A percentile compares a stretch with the other conserved stretches of the same genome.
These are phyloP conservation scores for Drosophila nasuta DNA, from an alignment of 1,140 invertebrate genomes.

Conservation along the genomic window DNA sequence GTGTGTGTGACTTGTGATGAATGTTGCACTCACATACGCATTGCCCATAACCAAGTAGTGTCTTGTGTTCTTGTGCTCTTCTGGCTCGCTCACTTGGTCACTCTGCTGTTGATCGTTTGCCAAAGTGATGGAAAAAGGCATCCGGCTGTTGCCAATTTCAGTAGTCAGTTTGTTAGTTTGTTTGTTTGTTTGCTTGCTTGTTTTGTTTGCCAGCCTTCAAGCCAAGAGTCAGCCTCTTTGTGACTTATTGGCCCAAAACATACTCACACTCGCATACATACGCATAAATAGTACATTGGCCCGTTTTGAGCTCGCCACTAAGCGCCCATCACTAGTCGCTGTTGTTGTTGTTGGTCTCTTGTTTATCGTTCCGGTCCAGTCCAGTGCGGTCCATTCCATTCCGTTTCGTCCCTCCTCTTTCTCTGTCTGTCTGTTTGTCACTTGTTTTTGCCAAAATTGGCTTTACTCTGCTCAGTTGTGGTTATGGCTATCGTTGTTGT, in stretches of 20 bases:
- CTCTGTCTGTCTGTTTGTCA: slow-evolving; percentile 70
- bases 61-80: slow-evolving; percentile 17
- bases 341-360: slow-evolving; percentile 53
- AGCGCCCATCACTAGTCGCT: slow-evolving; percentile 40
- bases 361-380: slow-evolving; percentile 60
- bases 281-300: slow-evolving; percentile 66
- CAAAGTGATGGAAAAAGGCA: slow-evolving; percentile 63
- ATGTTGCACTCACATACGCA: slow-evolving; percentile 49
- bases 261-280: slow-evolving; percentile 32
- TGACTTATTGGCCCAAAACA: slow-evolving; percentile 80
- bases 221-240: slow-evolving; percentile 42
- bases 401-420: slow-evolving; percentile 26
- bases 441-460: slow-evolving; percentile 80
- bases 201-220: slow-evolving; percentile 37
- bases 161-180: slow-evolving; percentile 45
- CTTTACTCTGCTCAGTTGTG: slow-evolving; percentile 56
- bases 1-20: slow-evolving; percentile 29
- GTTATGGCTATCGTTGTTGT: slow-evolving; percentile 51
- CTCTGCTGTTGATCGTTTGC: slow-evolving; percentile 48
- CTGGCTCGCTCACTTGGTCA: slow-evolving; percentile 1
- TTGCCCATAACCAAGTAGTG: slow-evolving; percentile 40
- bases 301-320: slow-evolving; percentile 47
- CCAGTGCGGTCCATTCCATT: slow-evolving; percentile 33
- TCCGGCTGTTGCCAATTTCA: slow-evolving; percentile 77
- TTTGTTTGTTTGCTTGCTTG: slow-evolving; percentile 46